phyloP scores from a whole-genome alignment of 2,888 invertebrate genomes.

The Noctua fimbriata region DNA sequence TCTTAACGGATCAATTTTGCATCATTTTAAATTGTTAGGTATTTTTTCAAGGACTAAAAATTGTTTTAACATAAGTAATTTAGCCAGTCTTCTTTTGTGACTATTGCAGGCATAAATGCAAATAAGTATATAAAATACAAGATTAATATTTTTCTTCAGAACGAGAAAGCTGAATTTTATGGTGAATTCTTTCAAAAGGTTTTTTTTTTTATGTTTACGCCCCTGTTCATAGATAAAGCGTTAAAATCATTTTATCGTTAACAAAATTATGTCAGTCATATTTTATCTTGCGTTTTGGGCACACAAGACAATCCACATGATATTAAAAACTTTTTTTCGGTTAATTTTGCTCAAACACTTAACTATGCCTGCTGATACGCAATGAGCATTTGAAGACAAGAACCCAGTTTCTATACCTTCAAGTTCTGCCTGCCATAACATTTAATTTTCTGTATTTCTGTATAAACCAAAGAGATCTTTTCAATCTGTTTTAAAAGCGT shows the following conservation, averaged over 20 bases:
- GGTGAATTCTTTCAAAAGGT: not conserved
- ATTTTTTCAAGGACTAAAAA: not conserved
- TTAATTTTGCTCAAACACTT: not conserved
- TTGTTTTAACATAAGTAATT: not conserved
- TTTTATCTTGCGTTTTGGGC: not conserved
- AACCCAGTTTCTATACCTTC: constrained; percentile 28
- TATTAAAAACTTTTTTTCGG: not conserved
- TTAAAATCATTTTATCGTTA: not conserved
- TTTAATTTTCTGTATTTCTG: constrained; percentile 64
- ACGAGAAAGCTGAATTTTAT: not conserved
- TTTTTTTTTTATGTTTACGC: not conserved
- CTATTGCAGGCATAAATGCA: constrained; percentile 6
- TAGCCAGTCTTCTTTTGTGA: constrained; percentile 18
- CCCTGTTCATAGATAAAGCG: not conserved
- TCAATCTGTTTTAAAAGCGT: constrained; percentile 65
- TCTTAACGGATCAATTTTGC: not conserved
- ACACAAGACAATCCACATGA: not conserved
- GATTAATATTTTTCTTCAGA: not conserved
- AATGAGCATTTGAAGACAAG: not conserved
- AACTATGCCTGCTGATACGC: not conserved
- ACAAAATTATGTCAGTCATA: not conserved
- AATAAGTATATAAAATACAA: not conserved
- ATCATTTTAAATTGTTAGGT: not conserved
- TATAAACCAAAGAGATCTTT: constrained; percentile 67
- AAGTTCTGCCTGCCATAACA: constrained; percentile 63